These are phyloP conservation scores for Lemur catta DNA, from an alignment of 2,797 vertebrate genomes.

Conservation along the genomic window DNA sequence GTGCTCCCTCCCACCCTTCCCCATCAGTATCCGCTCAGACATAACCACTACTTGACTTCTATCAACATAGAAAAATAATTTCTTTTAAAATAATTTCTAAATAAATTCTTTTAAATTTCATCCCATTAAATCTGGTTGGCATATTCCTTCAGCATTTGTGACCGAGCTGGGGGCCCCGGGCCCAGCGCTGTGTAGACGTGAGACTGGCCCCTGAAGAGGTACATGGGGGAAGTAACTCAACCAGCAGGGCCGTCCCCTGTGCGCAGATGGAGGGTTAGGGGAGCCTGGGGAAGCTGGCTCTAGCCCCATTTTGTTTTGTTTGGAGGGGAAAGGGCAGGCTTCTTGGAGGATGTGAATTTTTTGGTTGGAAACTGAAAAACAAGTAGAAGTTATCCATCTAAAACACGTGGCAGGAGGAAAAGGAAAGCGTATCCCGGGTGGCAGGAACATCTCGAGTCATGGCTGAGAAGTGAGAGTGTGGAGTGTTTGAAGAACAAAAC, in stretches of 20 bases:
- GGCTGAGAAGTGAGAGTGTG: not conserved
- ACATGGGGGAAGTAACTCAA: not conserved
- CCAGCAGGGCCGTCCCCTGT: fast-evolving
- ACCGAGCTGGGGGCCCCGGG: too few relatives aligned
- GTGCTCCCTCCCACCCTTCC: not conserved
- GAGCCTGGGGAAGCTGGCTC: fast-evolving
- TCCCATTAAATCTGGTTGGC: not conserved
- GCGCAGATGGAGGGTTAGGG: not conserved
- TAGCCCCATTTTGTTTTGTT: not conserved
- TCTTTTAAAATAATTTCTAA: not conserved
- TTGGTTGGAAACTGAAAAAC: not conserved
- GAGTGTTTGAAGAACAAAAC: not conserved
- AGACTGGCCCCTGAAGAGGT: not conserved
- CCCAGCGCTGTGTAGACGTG: not conserved
- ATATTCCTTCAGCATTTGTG: not conserved
- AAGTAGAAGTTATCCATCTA: not conserved
- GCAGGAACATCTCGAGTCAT: not conserved
- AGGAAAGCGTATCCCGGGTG: not conserved
- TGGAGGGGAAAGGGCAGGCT: not conserved
- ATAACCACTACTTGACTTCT: not conserved
- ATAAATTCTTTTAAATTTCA: not conserved
- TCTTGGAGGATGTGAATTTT: not conserved
- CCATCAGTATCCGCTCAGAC: not conserved
- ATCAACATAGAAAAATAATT: not conserved
- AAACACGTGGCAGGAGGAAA: not conserved